These are phyloP conservation scores for Spialia ferax DNA, from an alignment of 2,888 invertebrate species.

Conservation along the genomic window DNA sequence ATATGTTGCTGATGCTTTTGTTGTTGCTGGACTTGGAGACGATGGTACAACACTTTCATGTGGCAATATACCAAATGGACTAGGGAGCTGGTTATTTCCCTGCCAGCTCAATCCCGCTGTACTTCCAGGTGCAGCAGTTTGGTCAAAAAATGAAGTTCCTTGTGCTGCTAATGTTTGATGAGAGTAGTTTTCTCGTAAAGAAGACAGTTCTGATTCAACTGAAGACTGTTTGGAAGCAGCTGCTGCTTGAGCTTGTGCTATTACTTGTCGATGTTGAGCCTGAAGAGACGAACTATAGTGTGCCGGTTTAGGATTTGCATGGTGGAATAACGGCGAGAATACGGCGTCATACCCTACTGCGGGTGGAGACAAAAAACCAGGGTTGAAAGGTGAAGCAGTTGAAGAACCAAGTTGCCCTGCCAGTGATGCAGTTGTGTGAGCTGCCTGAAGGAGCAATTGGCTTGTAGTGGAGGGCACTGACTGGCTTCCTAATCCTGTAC, in stretches of 20 bases:
- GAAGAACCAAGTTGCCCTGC: conserved; percentile 88
- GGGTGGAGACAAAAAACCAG: conserved; percentile 91
- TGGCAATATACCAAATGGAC: conserved; percentile 92
- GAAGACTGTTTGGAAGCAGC: conserved; percentile 86
- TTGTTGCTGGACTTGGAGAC: conserved; percentile 87
- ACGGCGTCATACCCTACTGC: conserved; percentile 93
- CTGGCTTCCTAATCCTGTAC: conserved; percentile 82
- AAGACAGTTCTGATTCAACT: conserved; percentile 85
- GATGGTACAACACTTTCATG: conserved; percentile 92
- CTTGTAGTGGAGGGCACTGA: conserved; percentile 89
- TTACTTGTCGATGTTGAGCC: conserved; percentile 90
- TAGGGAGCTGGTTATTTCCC: conserved; percentile 89
- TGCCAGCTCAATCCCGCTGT: conserved; percentile 89
- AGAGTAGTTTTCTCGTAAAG: conserved; percentile 87
- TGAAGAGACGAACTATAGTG: conserved; percentile 89
- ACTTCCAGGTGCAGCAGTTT: conserved; percentile 83
- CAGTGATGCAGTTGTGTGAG: conserved; percentile 87
- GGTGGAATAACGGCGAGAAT: conserved; percentile 94
- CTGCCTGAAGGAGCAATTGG: conserved; percentile 89
- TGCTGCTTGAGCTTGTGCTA: conserved; percentile 85
- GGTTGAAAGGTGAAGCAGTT: conserved; percentile 89
- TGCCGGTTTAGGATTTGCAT: conserved; percentile 91
- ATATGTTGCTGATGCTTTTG: conserved; percentile 87
- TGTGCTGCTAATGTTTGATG: conserved; percentile 87
- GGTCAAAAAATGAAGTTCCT: conserved; percentile 90